A percentile compares a stretch with the other conserved stretches of the same genome.
phyloP scores from a whole-genome alignment of 2,797 vertebrate species.

The Sebastiscus tertius region DNA sequence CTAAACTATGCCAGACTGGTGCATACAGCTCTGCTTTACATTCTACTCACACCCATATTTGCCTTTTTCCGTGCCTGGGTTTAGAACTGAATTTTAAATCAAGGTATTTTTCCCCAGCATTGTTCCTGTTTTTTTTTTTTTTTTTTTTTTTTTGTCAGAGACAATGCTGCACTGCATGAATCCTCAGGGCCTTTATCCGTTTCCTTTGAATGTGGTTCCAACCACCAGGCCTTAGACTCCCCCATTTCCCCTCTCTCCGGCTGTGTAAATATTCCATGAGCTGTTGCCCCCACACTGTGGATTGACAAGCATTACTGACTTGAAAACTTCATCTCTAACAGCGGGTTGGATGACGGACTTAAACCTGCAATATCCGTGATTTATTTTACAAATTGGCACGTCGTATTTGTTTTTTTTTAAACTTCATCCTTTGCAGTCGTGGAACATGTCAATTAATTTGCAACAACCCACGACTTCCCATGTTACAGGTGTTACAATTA shows the following conservation, averaged over 20 bases:
- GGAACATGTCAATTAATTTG: not conserved
- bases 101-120: constrained; percentile 79
- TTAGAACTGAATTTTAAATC: constrained; percentile 85
- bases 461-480: not conserved
- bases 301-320: constrained; percentile 66
- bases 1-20: constrained; percentile 51
- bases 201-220: constrained; percentile 82
- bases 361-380: not conserved
- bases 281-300: constrained; percentile 53
- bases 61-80: constrained; percentile 74
- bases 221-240: constrained; percentile 68
- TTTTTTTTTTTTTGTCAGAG: constrained; percentile 68
- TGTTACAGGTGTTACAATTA: not conserved
- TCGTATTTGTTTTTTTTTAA: not conserved
- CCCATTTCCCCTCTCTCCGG: constrained; percentile 46
- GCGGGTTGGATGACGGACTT: constrained; percentile 16
- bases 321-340: constrained; percentile 53
- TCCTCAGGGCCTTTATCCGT: constrained; percentile 79
- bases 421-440: not conserved
- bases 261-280: constrained; percentile 84
- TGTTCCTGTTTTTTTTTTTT: constrained; percentile 64
- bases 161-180: constrained; percentile 77
- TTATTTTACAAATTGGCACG: constrained; percentile 6
- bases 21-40: constrained; percentile 73
- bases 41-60: constrained; percentile 75